phyloP scores from a whole-genome alignment of 2,113 vertebrate species.

The Acinonyx jubatus region DNA sequence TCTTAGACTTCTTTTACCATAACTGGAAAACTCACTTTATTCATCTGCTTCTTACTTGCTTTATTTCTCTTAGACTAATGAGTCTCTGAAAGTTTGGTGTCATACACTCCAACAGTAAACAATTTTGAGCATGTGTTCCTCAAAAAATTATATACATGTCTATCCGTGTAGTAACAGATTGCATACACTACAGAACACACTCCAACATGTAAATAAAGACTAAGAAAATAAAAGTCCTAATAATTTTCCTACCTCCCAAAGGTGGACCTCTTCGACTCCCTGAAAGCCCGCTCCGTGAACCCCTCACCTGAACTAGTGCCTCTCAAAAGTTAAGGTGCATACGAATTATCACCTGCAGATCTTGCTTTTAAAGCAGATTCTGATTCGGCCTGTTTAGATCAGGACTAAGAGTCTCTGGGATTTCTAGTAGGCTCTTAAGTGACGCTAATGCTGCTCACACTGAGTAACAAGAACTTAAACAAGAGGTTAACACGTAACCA shows the following conservation, averaged over 20 bases:
- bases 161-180: not conserved
- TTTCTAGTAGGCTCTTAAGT: not conserved
- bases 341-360: not conserved
- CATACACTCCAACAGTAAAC: not conserved
- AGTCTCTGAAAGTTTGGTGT: not conserved
- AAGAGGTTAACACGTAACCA: not conserved
- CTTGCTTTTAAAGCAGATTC: slow-evolving; percentile 6
- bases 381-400: not conserved
- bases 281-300: not conserved
- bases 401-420: not conserved
- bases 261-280: not conserved
- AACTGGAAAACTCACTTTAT: not conserved
- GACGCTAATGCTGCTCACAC: not conserved
- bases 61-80: not conserved
- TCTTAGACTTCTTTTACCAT: not conserved
- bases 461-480: slow-evolving; percentile 2
- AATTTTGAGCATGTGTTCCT: not conserved
- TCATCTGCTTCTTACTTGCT: not conserved
- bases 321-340: not conserved
- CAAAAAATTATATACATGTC: not conserved
- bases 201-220: slow-evolving; percentile 18
- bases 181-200: not conserved
- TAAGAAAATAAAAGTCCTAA: not conserved
- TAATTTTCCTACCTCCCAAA: not conserved
- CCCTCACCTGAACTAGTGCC: not conserved